Evolutionary conservation across 2,797 vertebrate species (phyloP), one percentile per base, ranked within the genome.

Genomic region (Etheostoma nigrum): DNA sequence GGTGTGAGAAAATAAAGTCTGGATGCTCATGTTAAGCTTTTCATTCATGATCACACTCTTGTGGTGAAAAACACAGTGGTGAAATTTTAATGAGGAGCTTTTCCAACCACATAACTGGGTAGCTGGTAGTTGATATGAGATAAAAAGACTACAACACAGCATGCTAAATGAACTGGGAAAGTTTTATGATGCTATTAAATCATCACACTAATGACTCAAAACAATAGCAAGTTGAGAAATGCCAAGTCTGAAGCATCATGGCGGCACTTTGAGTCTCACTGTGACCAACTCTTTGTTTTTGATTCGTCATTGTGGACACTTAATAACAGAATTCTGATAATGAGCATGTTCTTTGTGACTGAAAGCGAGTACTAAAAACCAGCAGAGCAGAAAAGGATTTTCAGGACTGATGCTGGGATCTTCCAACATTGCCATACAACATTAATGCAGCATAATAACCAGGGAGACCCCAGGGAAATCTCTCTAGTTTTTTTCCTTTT

Each of bases 401-500:
- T 60, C 67, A 68, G 49, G 76, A 58, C 63, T 55, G 72, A 55
- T 14, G 55, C 74, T 58, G 74, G 63, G 77, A 72, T 78, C 18
- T 40, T 54, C 21, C 77, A 49, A 75, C 64, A 53, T 59, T 14
- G 8, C 52, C 47, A 85, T 85, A 12, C 69, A 83, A 74, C 16
- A 79, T 72, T 85, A 83, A 85, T 33, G 75, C 69, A 68, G 66
- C 62, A 44, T 1, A 40, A 72, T 70, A 81, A 48, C 48, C 53
- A 40, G 4, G 8, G 58, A 63, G 45, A 74, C 80, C 72, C 78
- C 7, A 0, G 78, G 78, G 72, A 30, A 59, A 55, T 76, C 71
- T 67, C 47, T 59, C 25, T 1, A 1, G 14, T 51, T 25, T 66
- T 44, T 11, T 11, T 3, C 1, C 2, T 2, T 9, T 14, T 8